Percentiles rank a stretch among this genome's conserved stretches.
Conservation (phyloP, 2,888 invertebrate species). For the Drosophila lacicola region DNA sequence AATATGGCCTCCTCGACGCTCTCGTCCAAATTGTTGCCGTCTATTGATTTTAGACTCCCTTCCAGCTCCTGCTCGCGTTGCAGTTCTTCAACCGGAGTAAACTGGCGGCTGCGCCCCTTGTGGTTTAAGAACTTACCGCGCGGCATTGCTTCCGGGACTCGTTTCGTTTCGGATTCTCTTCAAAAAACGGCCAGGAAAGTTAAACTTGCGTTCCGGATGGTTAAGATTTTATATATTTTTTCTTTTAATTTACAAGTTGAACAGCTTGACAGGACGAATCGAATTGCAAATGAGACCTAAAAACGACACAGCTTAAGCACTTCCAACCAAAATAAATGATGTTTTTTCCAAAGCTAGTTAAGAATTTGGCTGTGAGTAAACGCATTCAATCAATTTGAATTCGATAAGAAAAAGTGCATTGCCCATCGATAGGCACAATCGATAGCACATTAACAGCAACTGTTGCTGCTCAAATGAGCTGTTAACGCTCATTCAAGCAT, state of each 20-base stretch:
- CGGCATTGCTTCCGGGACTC: conserved; percentile 35
- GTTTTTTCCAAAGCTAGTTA: not conserved
- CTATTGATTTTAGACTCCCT: not conserved
- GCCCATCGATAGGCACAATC: not conserved
- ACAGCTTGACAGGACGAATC: not conserved
- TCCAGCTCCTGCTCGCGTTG: conserved; percentile 21
- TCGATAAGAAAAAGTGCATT: not conserved
- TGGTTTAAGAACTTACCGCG: conserved; percentile 45
- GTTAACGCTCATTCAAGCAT: not conserved
- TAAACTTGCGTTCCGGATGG: not conserved
- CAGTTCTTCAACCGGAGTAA: conserved; percentile 50
- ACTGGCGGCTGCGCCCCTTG: conserved; percentile 51
- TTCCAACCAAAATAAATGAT: not conserved
- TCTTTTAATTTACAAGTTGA: conserved; percentile 7
- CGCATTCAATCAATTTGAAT: conserved; percentile 6
- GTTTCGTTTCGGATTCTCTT: not conserved
- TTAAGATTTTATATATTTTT: not conserved
- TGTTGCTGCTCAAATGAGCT: not conserved
- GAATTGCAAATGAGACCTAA: not conserved
- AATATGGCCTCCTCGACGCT: not conserved
- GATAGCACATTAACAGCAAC: not conserved
- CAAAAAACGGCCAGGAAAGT: not conserved
- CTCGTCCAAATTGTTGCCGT: not conserved
- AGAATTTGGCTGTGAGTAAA: not conserved
- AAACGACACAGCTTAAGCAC: not conserved